Evolutionary conservation across 1,140 invertebrate species (phyloP), one percentile per base, ranked within the genome.

Genomic region (Asbolus verrucosus): DNA sequence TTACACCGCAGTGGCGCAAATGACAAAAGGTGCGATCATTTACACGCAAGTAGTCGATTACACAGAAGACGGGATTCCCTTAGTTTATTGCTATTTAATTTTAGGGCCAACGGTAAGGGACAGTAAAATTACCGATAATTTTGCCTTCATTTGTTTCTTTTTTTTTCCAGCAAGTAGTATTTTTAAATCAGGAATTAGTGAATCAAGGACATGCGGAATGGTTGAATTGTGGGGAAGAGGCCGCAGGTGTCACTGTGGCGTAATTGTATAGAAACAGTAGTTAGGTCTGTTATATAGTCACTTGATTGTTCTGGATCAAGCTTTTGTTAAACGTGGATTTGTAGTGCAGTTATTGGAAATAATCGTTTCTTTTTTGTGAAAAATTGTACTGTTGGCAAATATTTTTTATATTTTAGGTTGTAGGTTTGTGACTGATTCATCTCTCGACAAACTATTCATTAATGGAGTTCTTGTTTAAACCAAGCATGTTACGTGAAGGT

Each of bases 21-120:
- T 96, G 73, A 93, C 92, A 65, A 87, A 87, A 75, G 90, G 90
- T 63, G 88, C 91, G 78, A 84, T 95, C 73, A 85, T 95, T 69
- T 93, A 95, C 85, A 94, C 94, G 68, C 91, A 95, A 83, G 88
- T 97, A 69, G 90, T 90, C 72, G 91, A 89, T 70, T 94, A 94
- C 77, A 89, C 91, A 70, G 89, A 91, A 73, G 86, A 88, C 71
- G 90, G 89, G 43, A 83, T 91, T 75, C 92, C 93, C 50, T 87
- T 91, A 75, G 88, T 95, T 70, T 88, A 92, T 79, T 86, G 95
- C 65, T 94, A 92, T 82, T 87, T 91, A 79, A 86, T 89, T 24
- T 79, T 88, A 75, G 86, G 86, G 75, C 85, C 87, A 69, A 87
- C 90, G 86, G 92, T 93, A 82, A 85, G 38, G 41, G 8, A n/a